phyloP scores from a whole-genome alignment of 2,888 invertebrate species.

The Seira musarum region DNA sequence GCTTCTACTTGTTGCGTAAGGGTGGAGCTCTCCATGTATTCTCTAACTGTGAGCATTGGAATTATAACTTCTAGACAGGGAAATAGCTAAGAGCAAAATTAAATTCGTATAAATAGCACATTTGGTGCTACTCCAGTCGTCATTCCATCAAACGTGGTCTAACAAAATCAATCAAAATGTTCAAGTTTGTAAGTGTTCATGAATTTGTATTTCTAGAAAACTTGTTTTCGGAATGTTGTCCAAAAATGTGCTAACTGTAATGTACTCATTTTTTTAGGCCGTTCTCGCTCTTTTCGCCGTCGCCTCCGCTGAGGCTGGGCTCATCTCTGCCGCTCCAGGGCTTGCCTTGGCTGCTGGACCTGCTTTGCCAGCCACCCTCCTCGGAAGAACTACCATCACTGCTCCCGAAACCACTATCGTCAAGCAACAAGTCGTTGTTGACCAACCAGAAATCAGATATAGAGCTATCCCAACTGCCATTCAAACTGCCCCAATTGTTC shows the following conservation, averaged over 20 bases:
- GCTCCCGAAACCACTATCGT: conserved; percentile 71
- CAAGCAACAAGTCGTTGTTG: conserved; percentile 71
- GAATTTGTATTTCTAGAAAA: too few relatives aligned
- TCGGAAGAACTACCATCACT: conserved; percentile 71
- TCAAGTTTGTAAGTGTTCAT: conserved; percentile 62
- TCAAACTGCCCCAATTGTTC: conserved; percentile 57
- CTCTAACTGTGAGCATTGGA: too few relatives aligned
- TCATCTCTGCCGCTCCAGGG: conserved; percentile 39
- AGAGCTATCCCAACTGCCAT: conserved; percentile 63
- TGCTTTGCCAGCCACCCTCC: conserved; percentile 70
- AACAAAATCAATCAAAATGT: conserved; percentile 60
- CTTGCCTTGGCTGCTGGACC: conserved; percentile 60
- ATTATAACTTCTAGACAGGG: not conserved
- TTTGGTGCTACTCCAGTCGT: conserved; percentile 31
- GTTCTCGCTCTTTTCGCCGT: conserved; percentile 62
- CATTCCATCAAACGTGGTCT: conserved; percentile 52
- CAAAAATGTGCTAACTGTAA: not conserved
- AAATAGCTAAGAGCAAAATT: not conserved
- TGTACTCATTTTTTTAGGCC: conserved; percentile 60
- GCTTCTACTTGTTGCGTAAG: too few relatives aligned
- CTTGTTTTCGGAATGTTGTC: not conserved
- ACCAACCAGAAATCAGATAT: conserved; percentile 70
- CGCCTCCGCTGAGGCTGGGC: conserved; percentile 58
- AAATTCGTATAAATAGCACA: conserved; percentile 59
- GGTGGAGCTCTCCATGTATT: conserved; percentile 38